Evolutionary conservation across 1,140 invertebrate genomes (phyloP), one percentile per base, ranked within the genome.

Genomic region (Drosophila cardini): DNA sequence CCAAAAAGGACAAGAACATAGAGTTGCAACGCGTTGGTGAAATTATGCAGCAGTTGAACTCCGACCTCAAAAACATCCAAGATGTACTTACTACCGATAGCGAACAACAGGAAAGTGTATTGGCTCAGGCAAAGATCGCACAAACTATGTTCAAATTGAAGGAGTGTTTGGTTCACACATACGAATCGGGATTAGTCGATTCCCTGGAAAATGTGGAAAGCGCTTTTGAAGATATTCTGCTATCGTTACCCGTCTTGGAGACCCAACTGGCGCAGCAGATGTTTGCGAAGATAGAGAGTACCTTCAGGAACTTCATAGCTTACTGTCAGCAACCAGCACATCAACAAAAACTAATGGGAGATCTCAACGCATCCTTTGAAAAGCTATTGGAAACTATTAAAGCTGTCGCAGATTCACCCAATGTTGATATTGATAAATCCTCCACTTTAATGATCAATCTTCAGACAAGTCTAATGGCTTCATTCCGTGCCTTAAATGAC

Each of bases 161-260:
- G 72, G 91, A 92, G 58, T 90, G 83, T 9, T 61, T 92, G 18
- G 90, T 92, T 7, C 86, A 92, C n/a, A 92, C 91, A 2, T 92
- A 92, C 46, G 91, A 92, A 52, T 81, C 85, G 0, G 90, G 82
- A 7, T 26, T 90, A n/a, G 86, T 90, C 16, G 83, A 90, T 7
- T 84, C 85, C 0, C 32, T 92, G 18, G 91, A 92, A 2, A 90
- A 89, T 36, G 79, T 91, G 11, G 91, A 92, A 50, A 85, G 76
- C 55, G 87, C 89, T 0, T 92, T 92, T 43, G 90, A 92, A 32
- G 91, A 92, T 38, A 90, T 92, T 48, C 42, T 92, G 36, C 50
- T 89, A 0, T 89, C 82, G 0, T 45, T 92, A 48, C 91, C 91
- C 0, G 53, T 77, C 7, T 32, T 92, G 9, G 91, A 92, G 64